Evolutionary conservation across 2,888 invertebrate species (phyloP).

Genomic region (Hemistola chrysoprasaria): DNA sequence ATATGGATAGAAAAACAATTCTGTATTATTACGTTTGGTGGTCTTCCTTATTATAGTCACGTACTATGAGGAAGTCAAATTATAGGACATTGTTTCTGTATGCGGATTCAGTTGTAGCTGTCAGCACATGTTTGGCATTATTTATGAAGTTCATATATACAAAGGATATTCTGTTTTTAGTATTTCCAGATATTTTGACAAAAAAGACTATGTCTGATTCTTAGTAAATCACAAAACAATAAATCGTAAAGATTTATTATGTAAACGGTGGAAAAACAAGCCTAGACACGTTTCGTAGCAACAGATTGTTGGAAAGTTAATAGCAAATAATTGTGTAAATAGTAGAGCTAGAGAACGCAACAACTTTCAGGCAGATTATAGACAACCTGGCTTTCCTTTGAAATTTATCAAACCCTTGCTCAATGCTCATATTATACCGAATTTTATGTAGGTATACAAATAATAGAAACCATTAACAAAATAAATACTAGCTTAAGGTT

Average conservation of each 20-base stretch:
- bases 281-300: conserved; percentile 30
- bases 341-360: conserved; percentile 35
- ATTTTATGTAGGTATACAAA: too few species aligned
- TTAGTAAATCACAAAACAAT: background rate
- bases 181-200: too few species aligned
- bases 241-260: background rate
- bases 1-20: conserved; percentile 34
- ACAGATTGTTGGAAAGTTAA: conserved; percentile 48
- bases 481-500: too few species aligned
- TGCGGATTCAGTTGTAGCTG: conserved; percentile 28
- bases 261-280: conserved; percentile 15
- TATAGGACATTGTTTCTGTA: conserved; percentile 35
- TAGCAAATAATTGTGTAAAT: conserved; percentile 40
- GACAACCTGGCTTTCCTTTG: conserved; percentile 19
- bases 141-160: conserved; percentile 14
- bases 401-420: too few species aligned
- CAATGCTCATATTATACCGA: too few species aligned
- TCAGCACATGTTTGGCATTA: conserved; percentile 20
- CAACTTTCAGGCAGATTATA: conserved; percentile 31
- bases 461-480: too few species aligned
- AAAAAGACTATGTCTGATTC: conserved; percentile 1
- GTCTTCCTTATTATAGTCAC: conserved; percentile 45
- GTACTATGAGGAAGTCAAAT: conserved; percentile 35
- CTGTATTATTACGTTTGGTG: conserved; percentile 31
- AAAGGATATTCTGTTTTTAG: too few species aligned